These are phyloP conservation scores for Incurvaria masculella DNA, from an alignment of 2,888 invertebrate species.

Conservation along the genomic window DNA sequence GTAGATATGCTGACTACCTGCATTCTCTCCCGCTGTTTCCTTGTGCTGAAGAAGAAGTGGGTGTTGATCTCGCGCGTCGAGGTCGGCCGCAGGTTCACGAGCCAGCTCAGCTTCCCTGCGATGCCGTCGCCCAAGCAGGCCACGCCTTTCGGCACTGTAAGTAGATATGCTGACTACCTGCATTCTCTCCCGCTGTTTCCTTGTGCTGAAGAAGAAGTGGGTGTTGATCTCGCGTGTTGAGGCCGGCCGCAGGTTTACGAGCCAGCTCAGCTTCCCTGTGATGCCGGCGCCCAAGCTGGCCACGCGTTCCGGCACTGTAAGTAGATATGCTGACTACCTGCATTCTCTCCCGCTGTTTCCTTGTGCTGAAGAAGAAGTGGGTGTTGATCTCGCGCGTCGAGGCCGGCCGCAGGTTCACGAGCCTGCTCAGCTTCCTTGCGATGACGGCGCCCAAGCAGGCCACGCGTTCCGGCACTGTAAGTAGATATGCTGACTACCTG, in stretches of 20 bases:
- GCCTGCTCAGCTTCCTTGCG: slow-evolving; percentile 31
- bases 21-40: slow-evolving; percentile 32
- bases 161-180: slow-evolving; percentile 27
- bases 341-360: slow-evolving; percentile 32
- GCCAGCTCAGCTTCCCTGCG: slow-evolving; percentile 31
- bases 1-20: slow-evolving; percentile 27
- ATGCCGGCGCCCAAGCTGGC: slow-evolving; percentile 55
- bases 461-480: slow-evolving; percentile 25
- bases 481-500: slow-evolving; percentile 27
- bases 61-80: slow-evolving; percentile 41
- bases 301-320: slow-evolving; percentile 25
- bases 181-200: slow-evolving; percentile 32
- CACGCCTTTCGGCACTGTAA: slow-evolving; percentile 25
- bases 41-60: slow-evolving; percentile 48
- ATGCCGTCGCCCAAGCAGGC: slow-evolving; percentile 55
- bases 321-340: slow-evolving; percentile 27
- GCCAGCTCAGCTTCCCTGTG: slow-evolving; percentile 31
- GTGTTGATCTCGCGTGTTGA: slow-evolving; percentile 41
- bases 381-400: slow-evolving; percentile 41
- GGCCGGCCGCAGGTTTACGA: slow-evolving; percentile 44
- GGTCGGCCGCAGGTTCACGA: slow-evolving; percentile 44
- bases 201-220: slow-evolving; percentile 48
- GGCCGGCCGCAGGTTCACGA: slow-evolving; percentile 44
- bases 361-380: slow-evolving; percentile 48
- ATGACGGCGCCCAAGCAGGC: slow-evolving; percentile 55